These are phyloP conservation scores for Pseudococcus longispinus DNA, from an alignment of 2,888 invertebrate species.

Conservation along the genomic window DNA sequence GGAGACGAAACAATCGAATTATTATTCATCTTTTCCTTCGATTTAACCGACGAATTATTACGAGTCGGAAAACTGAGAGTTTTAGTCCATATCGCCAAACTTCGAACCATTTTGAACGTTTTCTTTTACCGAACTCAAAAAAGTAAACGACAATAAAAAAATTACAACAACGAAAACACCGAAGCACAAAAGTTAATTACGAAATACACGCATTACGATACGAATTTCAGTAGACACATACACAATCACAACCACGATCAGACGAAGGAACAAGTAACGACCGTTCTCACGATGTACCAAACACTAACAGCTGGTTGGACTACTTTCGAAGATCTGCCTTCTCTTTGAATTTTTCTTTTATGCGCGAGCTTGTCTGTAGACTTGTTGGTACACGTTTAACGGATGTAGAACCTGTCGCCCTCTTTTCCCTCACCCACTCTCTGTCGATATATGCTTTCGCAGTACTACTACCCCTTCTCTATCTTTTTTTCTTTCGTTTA, in stretches of 20 bases:
- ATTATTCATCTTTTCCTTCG: slow-evolving; percentile 61
- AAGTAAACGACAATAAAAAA: background rate
- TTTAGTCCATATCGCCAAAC: slow-evolving; percentile 89
- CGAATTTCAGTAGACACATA: background rate
- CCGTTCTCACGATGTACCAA: slow-evolving; percentile 20
- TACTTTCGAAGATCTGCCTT: slow-evolving; percentile 55
- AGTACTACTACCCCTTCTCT: slow-evolving; percentile 16
- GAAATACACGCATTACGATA: slow-evolving; percentile 24
- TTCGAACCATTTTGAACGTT: slow-evolving; percentile 75
- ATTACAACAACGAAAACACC: background rate
- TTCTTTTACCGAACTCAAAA: background rate
- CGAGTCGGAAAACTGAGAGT: slow-evolving; percentile 87
- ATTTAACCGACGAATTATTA: slow-evolving; percentile 80
- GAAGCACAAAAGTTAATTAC: background rate
- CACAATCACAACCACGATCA: slow-evolving; percentile 21
- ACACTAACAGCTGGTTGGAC: slow-evolving; percentile 53
- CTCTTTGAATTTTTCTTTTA: slow-evolving; percentile 4
- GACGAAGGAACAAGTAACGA: background rate
- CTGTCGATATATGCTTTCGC: slow-evolving; percentile 43
- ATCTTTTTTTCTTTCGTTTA: background rate
- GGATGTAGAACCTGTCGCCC: slow-evolving; percentile 56
- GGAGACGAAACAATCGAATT: slow-evolving; percentile 58
- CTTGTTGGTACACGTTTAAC: slow-evolving; percentile 56
- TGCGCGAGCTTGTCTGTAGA: slow-evolving; percentile 53
- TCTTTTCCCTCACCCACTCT: slow-evolving; percentile 55